Conservation (phyloP, 92 coral and sea anemone genomes). For the Paragorgia papillata region DNA sequence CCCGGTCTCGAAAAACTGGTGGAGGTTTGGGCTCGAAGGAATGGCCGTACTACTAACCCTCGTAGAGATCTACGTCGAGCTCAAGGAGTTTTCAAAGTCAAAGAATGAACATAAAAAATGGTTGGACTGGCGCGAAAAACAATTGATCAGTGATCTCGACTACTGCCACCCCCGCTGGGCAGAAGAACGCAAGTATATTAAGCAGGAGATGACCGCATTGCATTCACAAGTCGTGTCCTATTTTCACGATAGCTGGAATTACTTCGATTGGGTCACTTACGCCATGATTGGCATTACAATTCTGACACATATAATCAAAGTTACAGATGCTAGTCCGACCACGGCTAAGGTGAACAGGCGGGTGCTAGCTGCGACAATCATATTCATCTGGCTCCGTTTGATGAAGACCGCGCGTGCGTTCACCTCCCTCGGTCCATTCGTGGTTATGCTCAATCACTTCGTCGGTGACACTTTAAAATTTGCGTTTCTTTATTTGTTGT, state of each 20-base stretch:
- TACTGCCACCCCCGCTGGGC: constrained; percentile 74
- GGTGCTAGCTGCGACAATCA: constrained; percentile 30
- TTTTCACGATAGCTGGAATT: constrained; percentile 69
- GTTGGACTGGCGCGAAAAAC: constrained; percentile 55
- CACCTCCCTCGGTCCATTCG: constrained; percentile 68
- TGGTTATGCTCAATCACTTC: constrained; percentile 63
- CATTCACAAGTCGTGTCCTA: constrained; percentile 50
- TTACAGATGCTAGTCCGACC: not conserved
- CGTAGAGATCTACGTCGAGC: constrained; percentile 58
- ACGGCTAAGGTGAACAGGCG: constrained; percentile 35
- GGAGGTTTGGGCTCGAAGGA: constrained; percentile 63
- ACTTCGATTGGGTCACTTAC: constrained; percentile 73
- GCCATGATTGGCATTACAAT: constrained; percentile 71
- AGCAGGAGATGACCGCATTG: constrained; percentile 39
- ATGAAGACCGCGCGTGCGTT: constrained; percentile 72
- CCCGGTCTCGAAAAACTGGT: constrained; percentile 54
- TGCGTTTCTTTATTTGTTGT: constrained; percentile 57
- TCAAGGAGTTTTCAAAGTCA: constrained; percentile 58
- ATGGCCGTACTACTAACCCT: constrained; percentile 52
- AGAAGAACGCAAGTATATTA: constrained; percentile 50
- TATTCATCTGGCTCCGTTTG: constrained; percentile 67
- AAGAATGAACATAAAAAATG: constrained; percentile 46
- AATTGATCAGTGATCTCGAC: constrained; percentile 57
- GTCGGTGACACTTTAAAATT: constrained; percentile 61
- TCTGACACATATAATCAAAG: constrained; percentile 61